Conservation (phyloP, 2,797 vertebrate genomes). For the Hapalemur alaotrensis region DNA sequence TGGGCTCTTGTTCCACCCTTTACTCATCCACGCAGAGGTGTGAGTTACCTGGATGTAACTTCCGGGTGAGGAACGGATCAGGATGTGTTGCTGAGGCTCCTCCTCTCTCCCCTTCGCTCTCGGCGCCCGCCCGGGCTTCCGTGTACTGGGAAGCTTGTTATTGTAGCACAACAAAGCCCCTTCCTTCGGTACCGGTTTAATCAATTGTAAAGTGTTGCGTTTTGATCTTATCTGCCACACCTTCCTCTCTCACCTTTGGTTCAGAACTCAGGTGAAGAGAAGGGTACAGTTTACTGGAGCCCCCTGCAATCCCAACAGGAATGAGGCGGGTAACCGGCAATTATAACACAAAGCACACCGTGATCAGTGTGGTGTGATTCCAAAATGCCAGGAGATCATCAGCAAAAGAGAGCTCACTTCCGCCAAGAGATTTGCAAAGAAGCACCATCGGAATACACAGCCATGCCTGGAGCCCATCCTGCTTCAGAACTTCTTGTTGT, state of each 20-base stretch:
- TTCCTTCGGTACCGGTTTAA: constrained; percentile 45
- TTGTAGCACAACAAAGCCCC: neutral
- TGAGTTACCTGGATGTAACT: neutral
- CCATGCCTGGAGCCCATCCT: neutral
- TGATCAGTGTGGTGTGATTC: neutral
- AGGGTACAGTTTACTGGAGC: neutral
- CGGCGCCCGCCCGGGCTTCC: neutral
- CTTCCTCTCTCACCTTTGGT: neutral
- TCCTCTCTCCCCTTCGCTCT: neutral
- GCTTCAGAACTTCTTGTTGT: neutral
- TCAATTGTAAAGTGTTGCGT: neutral
- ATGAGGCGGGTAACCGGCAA: neutral
- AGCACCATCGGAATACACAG: accelerated
- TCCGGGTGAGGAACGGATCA: neutral
- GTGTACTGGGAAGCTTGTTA: neutral
- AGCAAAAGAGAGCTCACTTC: neutral
- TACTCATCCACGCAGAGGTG: neutral
- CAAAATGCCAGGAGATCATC: neutral
- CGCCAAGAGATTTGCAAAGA: neutral
- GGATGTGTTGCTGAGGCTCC: neutral
- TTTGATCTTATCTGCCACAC: neutral
- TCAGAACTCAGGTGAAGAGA: neutral
- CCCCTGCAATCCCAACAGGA: neutral
- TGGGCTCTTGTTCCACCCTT: neutral
- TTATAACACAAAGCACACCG: neutral